Conservation (phyloP, 2,113 vertebrate species). For the Motacilla tschutschensis region DNA sequence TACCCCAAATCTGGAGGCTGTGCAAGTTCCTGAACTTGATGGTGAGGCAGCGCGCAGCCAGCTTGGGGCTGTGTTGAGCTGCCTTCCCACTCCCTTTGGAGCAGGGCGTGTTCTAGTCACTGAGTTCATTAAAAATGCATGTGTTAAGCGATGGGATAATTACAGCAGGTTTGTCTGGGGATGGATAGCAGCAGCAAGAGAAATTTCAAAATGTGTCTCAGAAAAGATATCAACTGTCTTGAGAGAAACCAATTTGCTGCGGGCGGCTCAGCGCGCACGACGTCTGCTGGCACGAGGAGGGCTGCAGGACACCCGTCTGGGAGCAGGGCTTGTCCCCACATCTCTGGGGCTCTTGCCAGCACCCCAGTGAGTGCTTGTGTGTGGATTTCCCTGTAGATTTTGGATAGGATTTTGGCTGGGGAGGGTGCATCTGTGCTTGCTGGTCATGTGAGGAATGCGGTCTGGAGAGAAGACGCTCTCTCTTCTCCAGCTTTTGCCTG, state of each 20-base stretch:
- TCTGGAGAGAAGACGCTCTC: not conserved
- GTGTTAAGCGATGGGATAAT: not conserved
- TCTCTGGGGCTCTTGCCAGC: not conserved
- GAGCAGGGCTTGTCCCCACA: not conserved
- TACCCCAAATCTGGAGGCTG: not conserved
- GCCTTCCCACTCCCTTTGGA: not conserved
- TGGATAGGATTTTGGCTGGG: not conserved
- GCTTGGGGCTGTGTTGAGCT: not conserved
- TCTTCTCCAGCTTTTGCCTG: not conserved
- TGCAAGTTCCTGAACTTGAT: not conserved
- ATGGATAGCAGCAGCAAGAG: not conserved
- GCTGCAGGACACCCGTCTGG: not conserved
- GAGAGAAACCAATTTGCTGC: rapidly evolving
- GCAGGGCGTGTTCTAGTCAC: not conserved
- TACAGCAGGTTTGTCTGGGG: not conserved
- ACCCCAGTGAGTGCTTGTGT: not conserved
- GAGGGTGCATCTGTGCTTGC: not conserved
- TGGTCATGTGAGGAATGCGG: rapidly evolving
- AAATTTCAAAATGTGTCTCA: not conserved
- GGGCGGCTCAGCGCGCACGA: rapidly evolving
- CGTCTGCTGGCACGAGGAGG: rapidly evolving
- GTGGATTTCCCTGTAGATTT: not conserved
- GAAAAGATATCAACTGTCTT: not conserved
- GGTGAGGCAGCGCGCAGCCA: rapidly evolving
- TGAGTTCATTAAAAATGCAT: slow-evolving; percentile 15